phyloP scores from a whole-genome alignment of 2,888 invertebrate species.

The Lymantria dispar region DNA sequence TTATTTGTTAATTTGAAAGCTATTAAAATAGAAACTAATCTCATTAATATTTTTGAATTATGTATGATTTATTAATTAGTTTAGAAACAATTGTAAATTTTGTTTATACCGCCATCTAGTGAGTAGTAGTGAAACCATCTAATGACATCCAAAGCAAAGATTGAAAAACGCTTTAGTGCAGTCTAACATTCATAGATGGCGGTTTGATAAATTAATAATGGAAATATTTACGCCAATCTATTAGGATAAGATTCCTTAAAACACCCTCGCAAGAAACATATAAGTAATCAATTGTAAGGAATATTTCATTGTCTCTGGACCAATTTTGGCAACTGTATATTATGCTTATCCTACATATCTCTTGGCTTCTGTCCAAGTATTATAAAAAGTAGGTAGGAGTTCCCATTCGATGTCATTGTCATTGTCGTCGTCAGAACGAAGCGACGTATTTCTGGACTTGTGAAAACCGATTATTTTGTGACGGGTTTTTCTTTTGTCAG shows the following conservation, averaged over 20 bases:
- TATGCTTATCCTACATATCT: conserved; percentile 42
- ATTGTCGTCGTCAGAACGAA: conserved; percentile 56
- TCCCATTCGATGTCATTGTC: conserved; percentile 68
- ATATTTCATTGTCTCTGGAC: conserved; percentile 21
- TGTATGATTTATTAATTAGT: too few species aligned
- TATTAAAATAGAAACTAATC: too few species aligned
- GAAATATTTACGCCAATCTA: too few species aligned
- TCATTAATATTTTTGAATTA: too few species aligned
- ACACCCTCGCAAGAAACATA: background rate
- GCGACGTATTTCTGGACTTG: conserved; percentile 38
- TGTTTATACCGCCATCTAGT: conserved; percentile 49
- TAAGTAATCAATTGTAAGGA: background rate
- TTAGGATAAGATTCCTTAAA: background rate
- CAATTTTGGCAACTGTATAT: conserved; percentile 23
- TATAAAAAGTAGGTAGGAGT: conserved; percentile 42
- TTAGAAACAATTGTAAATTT: background rate
- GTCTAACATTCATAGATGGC: conserved; percentile 33
- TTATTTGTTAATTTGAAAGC: too few species aligned
- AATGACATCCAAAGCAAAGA: background rate
- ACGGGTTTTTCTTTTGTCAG: conserved; percentile 43
- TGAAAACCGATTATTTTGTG: conserved; percentile 18
- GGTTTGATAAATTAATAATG: conserved; percentile 9
- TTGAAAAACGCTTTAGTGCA: background rate
- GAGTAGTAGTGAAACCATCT: conserved; percentile 32
- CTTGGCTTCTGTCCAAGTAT: conserved; percentile 60